Evolutionary conservation across 2,113 vertebrate genomes (phyloP).

Genomic region (Copsychus sechellarum): DNA sequence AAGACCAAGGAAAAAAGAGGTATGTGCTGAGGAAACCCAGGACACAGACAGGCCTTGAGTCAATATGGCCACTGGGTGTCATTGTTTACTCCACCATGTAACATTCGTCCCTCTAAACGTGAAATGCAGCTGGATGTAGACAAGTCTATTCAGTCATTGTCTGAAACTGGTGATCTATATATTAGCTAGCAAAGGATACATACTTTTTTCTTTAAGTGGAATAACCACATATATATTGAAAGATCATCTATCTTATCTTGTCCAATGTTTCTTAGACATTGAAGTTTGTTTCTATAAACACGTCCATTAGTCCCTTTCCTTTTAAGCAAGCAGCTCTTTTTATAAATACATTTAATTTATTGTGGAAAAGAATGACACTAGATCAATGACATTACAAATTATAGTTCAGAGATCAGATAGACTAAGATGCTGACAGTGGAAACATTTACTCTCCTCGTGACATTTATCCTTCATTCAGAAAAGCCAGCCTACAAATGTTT

Average conservation of each 20-base stretch:
- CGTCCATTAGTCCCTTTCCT: neutral
- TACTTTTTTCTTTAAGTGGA: neutral
- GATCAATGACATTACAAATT: neutral
- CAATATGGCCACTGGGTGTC: conserved; percentile 60
- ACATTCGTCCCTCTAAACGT: neutral
- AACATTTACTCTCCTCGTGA: neutral
- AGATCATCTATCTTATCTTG: neutral
- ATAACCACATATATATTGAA: neutral
- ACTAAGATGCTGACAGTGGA: neutral
- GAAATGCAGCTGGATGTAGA: neutral
- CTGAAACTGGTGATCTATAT: neutral
- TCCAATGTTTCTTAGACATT: neutral
- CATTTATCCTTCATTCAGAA: neutral
- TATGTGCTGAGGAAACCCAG: neutral
- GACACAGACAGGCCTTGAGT: neutral
- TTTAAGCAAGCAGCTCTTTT: neutral
- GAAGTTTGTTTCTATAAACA: neutral
- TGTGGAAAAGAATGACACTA: neutral
- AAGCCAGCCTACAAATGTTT: neutral
- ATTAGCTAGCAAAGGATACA: neutral
- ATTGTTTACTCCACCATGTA: conserved; percentile 52
- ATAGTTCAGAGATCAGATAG: neutral
- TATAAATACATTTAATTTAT: neutral
- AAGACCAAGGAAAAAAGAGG: neutral
- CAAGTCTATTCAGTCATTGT: neutral